A percentile compares a stretch with the other conserved stretches of the same genome.
Conservation (phyloP, 1,140 invertebrate species). For the Drosophila arizonae region DNA sequence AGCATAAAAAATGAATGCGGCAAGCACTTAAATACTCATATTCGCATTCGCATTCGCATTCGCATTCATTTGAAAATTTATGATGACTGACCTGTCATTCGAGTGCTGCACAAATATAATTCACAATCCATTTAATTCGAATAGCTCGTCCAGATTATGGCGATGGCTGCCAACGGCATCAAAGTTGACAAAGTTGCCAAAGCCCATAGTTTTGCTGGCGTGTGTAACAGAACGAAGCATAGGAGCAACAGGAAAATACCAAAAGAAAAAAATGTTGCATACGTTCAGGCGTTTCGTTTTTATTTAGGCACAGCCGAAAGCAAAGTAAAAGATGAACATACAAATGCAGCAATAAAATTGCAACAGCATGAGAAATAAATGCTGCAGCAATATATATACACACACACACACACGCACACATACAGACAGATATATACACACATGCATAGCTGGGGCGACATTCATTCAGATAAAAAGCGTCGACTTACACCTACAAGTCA, state of each 20-base stretch:
- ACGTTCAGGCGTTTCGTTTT: conserved; percentile 54
- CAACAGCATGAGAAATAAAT: conserved; percentile 36
- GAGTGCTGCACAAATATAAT: conserved; percentile 50
- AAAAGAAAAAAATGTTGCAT: conserved; percentile 60
- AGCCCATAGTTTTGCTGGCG: conserved; percentile 47
- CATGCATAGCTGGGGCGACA: conserved; percentile 33
- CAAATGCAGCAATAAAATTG: conserved; percentile 46
- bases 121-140: conserved; percentile 68
- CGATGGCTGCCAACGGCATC: conserved; percentile 12
- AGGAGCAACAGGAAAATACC: conserved; percentile 1
- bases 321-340: conserved; percentile 56
- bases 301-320: conserved; percentile 21
- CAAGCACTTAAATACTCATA: conserved; percentile 22
- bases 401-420: conserved; percentile 26
- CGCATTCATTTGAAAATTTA: conserved; percentile 24
- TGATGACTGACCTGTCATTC: conserved; percentile 33
- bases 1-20: conserved; percentile 19
- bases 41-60: conserved; percentile 11
- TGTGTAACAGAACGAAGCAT: conserved; percentile 31
- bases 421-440: conserved; percentile 16
- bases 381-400: conserved; percentile 39
- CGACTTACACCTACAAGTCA: conserved; percentile 53
- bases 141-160: conserved; percentile 43
- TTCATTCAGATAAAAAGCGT: conserved; percentile 76
- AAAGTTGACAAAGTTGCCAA: conserved; percentile 35